Conservation (phyloP, 2,888 invertebrate species). For the Pseudococcus longispinus region DNA sequence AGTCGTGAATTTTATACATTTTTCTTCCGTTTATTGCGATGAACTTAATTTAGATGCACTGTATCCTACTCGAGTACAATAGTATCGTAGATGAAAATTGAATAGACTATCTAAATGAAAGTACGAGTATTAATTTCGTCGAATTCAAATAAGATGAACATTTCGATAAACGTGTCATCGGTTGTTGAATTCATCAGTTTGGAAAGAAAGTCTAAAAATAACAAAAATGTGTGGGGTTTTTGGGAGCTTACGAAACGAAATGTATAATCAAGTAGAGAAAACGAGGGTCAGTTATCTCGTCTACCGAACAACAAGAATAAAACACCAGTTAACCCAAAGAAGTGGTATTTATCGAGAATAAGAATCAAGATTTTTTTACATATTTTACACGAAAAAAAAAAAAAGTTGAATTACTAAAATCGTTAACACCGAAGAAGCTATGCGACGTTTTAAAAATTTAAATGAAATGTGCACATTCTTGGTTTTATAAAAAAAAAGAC, state of each 20-base stretch:
- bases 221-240: not conserved
- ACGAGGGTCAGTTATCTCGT: constrained; percentile 3
- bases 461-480: constrained; percentile 26
- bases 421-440: not conserved
- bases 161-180: not conserved
- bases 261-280: not conserved
- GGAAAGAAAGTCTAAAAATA: not conserved
- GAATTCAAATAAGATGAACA: not conserved
- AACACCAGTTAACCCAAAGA: not conserved
- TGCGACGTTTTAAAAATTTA: constrained; percentile 7
- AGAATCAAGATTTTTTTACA: constrained; percentile 6
- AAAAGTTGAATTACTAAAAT: not conserved
- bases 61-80: not conserved
- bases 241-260: not conserved
- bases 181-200: not conserved
- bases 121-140: not conserved
- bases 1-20: constrained; percentile 36
- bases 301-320: not conserved
- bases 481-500: not conserved
- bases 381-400: not conserved
- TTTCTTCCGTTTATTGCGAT: constrained; percentile 16
- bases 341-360: not conserved
- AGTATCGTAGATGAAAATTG: not conserved
- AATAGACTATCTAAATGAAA: not conserved
- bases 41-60: not conserved